phyloP scores from a whole-genome alignment of 1,140 invertebrate genomes.

The Andrena cerasifolii region DNA sequence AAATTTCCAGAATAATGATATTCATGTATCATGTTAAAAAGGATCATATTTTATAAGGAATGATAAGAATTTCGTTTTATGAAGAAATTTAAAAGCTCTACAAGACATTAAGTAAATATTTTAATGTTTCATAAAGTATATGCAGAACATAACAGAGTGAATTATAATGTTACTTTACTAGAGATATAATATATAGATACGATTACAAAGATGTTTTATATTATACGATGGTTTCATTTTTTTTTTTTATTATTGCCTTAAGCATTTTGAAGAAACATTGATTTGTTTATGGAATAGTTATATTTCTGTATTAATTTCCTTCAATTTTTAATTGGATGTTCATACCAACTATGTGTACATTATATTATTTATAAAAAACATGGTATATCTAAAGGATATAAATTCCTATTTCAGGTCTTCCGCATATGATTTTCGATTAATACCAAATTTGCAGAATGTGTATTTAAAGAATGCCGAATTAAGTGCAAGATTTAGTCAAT shows the following conservation, averaged over 20 bases:
- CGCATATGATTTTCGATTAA: slow-evolving; percentile 76
- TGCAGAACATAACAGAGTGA: neutral
- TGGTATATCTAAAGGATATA: slow-evolving; percentile 53
- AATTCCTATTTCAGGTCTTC: slow-evolving; percentile 71
- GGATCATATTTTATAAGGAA: slow-evolving; percentile 22
- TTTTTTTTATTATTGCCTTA: neutral
- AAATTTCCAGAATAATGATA: slow-evolving; percentile 37
- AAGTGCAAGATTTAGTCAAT: slow-evolving; percentile 84
- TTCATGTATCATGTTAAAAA: slow-evolving; percentile 18
- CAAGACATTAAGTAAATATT: slow-evolving; percentile 32
- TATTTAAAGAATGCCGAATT: slow-evolving; percentile 84
- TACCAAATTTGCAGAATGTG: slow-evolving; percentile 70
- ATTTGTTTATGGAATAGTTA: neutral
- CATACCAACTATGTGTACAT: slow-evolving; percentile 84
- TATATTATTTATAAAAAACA: neutral
- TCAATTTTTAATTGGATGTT: slow-evolving; percentile 80
- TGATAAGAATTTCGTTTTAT: slow-evolving; percentile 32
- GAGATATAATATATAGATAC: neutral
- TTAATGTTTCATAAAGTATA: slow-evolving; percentile 7
- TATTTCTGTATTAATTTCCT: slow-evolving; percentile 29
- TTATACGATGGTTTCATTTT: neutral
- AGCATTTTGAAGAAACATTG: neutral
- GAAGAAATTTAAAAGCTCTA: slow-evolving; percentile 30
- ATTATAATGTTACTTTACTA: neutral
- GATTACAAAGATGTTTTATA: neutral